Evolutionary conservation across 2,113 vertebrate genomes (phyloP), one percentile per base, ranked within the genome.

Genomic region (Poecile atricapillus): DNA sequence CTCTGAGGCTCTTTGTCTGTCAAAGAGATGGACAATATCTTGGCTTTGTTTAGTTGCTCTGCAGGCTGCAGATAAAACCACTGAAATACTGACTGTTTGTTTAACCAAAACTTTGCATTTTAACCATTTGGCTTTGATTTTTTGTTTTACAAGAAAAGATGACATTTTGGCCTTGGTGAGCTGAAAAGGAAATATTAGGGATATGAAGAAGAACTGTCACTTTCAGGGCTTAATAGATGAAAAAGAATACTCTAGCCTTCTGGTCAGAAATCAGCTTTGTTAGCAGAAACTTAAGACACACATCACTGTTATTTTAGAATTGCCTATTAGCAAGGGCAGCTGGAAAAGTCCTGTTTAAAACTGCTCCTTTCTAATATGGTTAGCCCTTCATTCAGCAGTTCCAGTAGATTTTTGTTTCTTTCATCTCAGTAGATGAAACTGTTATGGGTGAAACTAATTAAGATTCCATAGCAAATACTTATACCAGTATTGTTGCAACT

Each of bases 21-120:
- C 97, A 98, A 97, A 96, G 97, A 98, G 98, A 98, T 98, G 97
- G 98, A 98, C 98, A 98, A 98, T 98, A 98, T 98, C 97, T 97
- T 98, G 97, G 97, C 98, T 98, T 98, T 98, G 97, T 98, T 98
- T 97, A 96, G 97, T 97, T 94, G 95, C 97, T 97, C 90, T 87
- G 97, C 94, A 94, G 97, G 93, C 97, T 97, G 92, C 90, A 96
- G 96, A 98, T 98, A 98, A 96, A 98, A 96, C 97, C 96, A 94
- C 95, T 97, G 96, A 97, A 96, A 97, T 96, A 91, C 92, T 74
- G 95, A 93, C 94, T 98, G 97, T 98, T 98, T 98, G 94, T 97
- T 98, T 98, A 98, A 98, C 96, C 97, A 98, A 97, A 98, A 97
- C 93, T 95, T 93, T 83, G 80, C 95, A 97, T 97, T 97, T 98